Evolutionary conservation across 2,888 invertebrate genomes (phyloP), one percentile per base, ranked within the genome.

Genomic region (Pocota personata): DNA sequence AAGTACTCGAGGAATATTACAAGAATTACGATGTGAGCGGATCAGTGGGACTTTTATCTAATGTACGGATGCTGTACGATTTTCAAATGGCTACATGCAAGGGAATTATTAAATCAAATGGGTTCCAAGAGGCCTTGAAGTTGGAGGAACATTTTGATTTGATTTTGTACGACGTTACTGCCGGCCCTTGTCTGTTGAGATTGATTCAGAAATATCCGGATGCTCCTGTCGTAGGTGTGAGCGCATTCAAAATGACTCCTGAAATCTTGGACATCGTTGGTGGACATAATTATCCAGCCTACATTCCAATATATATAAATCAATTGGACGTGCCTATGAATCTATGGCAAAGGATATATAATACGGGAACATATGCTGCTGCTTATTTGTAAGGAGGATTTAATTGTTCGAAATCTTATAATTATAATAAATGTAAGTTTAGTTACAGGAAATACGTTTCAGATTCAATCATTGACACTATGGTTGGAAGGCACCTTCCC

Each of bases 71-170:
- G 8, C 16, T 83, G 1, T 78, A 78, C 30, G 64, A 76, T 14
- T 89, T 69, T 52, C 58, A 66, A 32, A 48, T 80, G 55, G 46
- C 64, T 0, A 43, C 71, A 12, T 88, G 88, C 64, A 55, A 67
- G 12, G 88, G 87, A 0, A 73, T 64, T 2, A 7, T 87, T 0
- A 37, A 87, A 40, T 88, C 90, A 0, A 87, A 89, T 8, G 90
- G 90, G 1, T 88, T 90, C 16, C 62, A 89, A 37, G 69, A 62
- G 16, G 77, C 90, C 3, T 66, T 89, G 52, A 87, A 89, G 27
- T 89, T 91, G 80, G 89, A 90, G 0, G 62, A 88, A 37, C 89
- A 89, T 62, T 90, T 91, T 71, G 91, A 91, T 82, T 48, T 89
- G 4, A 89, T 91, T 12, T 72, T 91, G 1, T 79, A 89, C 10